Percentiles rank a stretch among this genome's conserved stretches.
Conservation (phyloP, 1,140 invertebrate species). For the Rhizoglyphus robini region DNA sequence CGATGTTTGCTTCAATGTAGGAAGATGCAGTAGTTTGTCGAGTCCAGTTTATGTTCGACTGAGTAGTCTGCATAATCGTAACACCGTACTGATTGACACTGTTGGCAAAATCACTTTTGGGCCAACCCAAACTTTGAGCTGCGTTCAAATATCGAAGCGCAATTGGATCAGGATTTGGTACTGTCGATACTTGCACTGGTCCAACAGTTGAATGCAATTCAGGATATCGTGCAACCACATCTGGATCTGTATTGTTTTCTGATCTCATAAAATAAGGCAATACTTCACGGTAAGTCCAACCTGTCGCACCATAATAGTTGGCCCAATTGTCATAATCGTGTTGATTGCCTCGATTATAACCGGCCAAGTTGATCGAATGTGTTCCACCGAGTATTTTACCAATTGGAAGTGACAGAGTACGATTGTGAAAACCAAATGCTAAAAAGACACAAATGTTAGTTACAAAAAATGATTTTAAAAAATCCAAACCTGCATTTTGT, state of each 20-base stretch:
- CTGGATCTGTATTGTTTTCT: conserved; percentile 49
- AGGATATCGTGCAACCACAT: conserved; percentile 2
- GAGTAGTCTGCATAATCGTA: conserved; percentile 56
- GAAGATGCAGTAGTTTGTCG: conserved; percentile 83
- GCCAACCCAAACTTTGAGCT: conserved; percentile 61
- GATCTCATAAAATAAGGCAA: conserved; percentile 68
- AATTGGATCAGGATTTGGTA: conserved; percentile 61
- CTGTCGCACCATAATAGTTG: conserved; percentile 60
- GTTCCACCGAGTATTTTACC: conserved; percentile 49
- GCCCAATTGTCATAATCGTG: too few species aligned
- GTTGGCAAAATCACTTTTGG: conserved; percentile 63
- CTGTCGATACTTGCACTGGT: conserved; percentile 66
- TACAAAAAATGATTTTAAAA: too few species aligned
- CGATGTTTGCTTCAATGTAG: conserved; percentile 63
- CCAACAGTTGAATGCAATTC: conserved; percentile 61
- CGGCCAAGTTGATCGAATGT: conserved; percentile 89
- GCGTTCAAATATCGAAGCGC: conserved; percentile 64
- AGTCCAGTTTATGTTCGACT: conserved; percentile 64
- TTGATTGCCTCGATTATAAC: conserved; percentile 84
- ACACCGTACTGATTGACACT: conserved; percentile 57
- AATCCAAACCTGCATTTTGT: conserved; percentile 57
- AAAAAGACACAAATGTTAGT: too few species aligned
- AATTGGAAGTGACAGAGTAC: conserved; percentile 46
- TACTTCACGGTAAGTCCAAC: conserved; percentile 76
- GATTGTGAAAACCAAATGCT: too few species aligned